Conservation (phyloP, 2,888 invertebrate species). For the Bombyx huttoni region DNA sequence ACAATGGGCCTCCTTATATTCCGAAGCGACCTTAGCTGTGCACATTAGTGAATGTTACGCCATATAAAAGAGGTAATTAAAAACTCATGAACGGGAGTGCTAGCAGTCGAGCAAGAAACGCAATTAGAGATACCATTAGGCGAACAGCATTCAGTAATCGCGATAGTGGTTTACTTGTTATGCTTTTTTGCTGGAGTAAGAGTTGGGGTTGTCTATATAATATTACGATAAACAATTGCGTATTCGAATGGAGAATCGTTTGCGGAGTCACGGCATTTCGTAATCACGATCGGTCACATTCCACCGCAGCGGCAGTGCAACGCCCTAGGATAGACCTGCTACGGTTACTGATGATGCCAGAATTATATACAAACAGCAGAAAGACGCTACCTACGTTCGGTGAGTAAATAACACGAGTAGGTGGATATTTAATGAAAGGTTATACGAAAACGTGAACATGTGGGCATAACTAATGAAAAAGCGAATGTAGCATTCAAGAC, state of each 20-base stretch:
- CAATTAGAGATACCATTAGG: constrained; percentile 31
- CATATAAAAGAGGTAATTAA: constrained; percentile 57
- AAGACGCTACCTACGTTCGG: constrained; percentile 17
- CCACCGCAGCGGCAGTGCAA: constrained; percentile 53
- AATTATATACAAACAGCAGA: constrained; percentile 11
- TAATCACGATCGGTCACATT: constrained; percentile 64
- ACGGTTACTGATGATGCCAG: constrained; percentile 36
- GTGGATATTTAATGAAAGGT: constrained; percentile 12
- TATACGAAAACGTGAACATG: constrained; percentile 10
- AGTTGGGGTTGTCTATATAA: not conserved
- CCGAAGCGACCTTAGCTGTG: constrained; percentile 44
- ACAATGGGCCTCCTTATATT: constrained; percentile 56
- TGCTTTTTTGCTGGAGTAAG: not conserved
- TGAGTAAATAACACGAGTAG: constrained; percentile 11
- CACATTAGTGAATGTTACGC: constrained; percentile 56
- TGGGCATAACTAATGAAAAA: constrained; percentile 27
- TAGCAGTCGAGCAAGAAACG: constrained; percentile 23
- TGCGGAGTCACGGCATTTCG: constrained; percentile 59
- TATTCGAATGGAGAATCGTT: constrained; percentile 39
- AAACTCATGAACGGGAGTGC: constrained; percentile 46
- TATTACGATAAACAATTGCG: constrained; percentile 28
- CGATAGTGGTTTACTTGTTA: constrained; percentile 1
- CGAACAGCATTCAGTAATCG: constrained; percentile 14
- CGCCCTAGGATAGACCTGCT: constrained; percentile 48
- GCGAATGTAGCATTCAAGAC: constrained; percentile 24